Conservation (phyloP, 2,113 vertebrate species). For the Platysteira castanea region DNA sequence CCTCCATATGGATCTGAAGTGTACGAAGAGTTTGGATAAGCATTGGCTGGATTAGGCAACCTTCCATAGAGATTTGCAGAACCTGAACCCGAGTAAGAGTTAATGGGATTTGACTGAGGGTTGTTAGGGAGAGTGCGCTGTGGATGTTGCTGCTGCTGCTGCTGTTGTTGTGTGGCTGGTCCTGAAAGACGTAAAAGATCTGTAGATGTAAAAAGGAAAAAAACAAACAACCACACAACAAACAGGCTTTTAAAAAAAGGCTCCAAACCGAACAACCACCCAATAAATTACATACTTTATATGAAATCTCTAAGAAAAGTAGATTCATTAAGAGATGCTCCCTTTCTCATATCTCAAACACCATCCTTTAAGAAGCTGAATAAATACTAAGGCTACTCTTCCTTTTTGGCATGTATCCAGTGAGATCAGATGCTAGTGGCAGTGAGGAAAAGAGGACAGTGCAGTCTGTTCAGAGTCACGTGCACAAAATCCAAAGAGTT, state of each 20-base stretch:
- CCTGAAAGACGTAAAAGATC: slow-evolving; percentile 73
- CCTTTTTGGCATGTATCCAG: background rate
- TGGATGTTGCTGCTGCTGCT: slow-evolving; percentile 57
- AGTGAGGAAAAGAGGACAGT: background rate
- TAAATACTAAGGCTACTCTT: background rate
- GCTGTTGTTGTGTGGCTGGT: slow-evolving; percentile 60
- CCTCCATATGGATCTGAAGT: slow-evolving; percentile 78
- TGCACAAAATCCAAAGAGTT: background rate
- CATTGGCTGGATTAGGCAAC: slow-evolving; percentile 72
- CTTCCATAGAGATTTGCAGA: slow-evolving; percentile 75
- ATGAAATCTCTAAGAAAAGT: background rate
- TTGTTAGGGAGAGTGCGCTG: slow-evolving; percentile 64
- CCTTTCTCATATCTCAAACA: background rate
- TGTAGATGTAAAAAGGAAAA: slow-evolving; percentile 47
- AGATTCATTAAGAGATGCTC: background rate
- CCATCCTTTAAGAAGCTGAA: background rate
- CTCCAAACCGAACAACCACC: background rate
- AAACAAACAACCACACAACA: background rate
- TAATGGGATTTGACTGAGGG: slow-evolving; percentile 72
- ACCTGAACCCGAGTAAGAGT: slow-evolving; percentile 74
- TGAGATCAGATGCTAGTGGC: background rate
- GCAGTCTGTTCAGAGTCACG: slow-evolving; percentile 6
- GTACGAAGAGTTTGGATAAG: slow-evolving; percentile 81
- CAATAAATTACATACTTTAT: background rate
- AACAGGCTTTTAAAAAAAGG: background rate